These are phyloP conservation scores for Sminthopsis crassicaudata DNA, from an alignment of 2,113 vertebrate species.

Conservation along the genomic window DNA sequence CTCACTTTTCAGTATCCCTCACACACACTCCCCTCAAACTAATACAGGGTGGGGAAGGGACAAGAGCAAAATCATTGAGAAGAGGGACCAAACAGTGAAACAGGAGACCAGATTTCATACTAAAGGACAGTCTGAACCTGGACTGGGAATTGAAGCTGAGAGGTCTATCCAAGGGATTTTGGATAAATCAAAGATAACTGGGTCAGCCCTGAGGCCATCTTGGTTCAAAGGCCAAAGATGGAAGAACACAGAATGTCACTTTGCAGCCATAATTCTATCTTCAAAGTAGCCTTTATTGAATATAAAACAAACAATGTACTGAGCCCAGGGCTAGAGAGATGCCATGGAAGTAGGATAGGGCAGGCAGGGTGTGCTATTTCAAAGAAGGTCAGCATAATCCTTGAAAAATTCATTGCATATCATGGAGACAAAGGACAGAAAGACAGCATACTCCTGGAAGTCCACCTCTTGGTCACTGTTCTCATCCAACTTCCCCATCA, in stretches of 20 bases:
- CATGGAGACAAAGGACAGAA: constrained; percentile 38
- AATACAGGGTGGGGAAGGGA: not conserved
- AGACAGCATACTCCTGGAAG: constrained; percentile 59
- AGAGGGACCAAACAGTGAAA: not conserved
- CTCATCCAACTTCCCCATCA: constrained; percentile 55
- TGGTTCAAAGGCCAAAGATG: not conserved
- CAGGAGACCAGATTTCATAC: not conserved
- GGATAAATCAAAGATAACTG: not conserved
- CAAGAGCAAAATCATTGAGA: not conserved
- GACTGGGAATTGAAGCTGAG: not conserved
- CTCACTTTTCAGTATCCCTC: not conserved
- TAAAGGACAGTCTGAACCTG: not conserved
- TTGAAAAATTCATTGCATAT: constrained; percentile 66
- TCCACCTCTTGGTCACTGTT: constrained; percentile 65
- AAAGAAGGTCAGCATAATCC: not conserved
- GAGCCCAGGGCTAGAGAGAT: not conserved
- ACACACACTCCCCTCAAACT: not conserved
- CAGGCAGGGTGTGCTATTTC: not conserved
- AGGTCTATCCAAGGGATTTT: not conserved
- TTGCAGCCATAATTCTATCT: not conserved
- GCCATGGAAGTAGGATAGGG: not conserved
- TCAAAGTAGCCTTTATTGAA: constrained; percentile 50
- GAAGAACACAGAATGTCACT: not conserved
- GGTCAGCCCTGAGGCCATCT: not conserved
- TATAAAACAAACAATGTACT: constrained; percentile 35